Evolutionary conservation across 2,797 vertebrate genomes (phyloP).

Genomic region (Denticeps clupeoides): DNA sequence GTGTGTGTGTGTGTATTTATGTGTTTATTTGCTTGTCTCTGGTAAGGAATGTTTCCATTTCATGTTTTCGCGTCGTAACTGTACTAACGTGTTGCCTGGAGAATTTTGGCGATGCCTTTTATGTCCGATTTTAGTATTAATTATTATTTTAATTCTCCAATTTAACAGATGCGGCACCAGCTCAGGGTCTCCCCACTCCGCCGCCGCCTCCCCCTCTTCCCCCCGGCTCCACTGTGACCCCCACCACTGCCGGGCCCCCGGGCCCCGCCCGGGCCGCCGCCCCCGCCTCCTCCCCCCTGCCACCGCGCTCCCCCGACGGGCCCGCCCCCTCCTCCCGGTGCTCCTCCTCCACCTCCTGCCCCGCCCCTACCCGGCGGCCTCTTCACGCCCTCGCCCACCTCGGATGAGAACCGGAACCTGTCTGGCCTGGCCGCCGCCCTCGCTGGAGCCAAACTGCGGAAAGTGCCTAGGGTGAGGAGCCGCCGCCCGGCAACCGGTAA

Average conservation of each 20-base stretch:
- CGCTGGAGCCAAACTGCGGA: constrained; percentile 89
- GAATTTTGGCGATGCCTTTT: no score
- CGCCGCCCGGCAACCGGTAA: background rate
- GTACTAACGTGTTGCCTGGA: no score
- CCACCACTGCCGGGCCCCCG: constrained; percentile 47
- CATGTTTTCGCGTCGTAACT: no score
- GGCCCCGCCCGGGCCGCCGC: constrained; percentile 70
- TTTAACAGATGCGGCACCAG: constrained; percentile 58
- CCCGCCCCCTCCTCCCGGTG: constrained; percentile 43
- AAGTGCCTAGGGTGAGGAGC: constrained; percentile 81
- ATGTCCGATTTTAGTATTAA: no score
- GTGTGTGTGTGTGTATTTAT: no score
- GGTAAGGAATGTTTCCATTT: no score
- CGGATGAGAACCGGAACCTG: constrained; percentile 75
- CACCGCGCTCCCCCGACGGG: constrained; percentile 56
- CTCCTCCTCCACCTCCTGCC: constrained; percentile 59
- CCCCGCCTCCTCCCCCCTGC: constrained; percentile 59
- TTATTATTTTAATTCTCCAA: background rate
- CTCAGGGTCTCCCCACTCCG: constrained; percentile 62
- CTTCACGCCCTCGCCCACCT: constrained; percentile 60
- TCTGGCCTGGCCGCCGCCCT: constrained; percentile 88
- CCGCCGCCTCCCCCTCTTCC: constrained; percentile 81
- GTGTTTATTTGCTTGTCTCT: no score
- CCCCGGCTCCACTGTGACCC: constrained; percentile 64
- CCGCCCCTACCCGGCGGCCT: constrained; percentile 77